Percentiles rank a stretch among this genome's conserved stretches.
These are phyloP conservation scores for Heteromormyrus szaboi DNA, from an alignment of 2,797 vertebrate genomes.

Conservation along the genomic window DNA sequence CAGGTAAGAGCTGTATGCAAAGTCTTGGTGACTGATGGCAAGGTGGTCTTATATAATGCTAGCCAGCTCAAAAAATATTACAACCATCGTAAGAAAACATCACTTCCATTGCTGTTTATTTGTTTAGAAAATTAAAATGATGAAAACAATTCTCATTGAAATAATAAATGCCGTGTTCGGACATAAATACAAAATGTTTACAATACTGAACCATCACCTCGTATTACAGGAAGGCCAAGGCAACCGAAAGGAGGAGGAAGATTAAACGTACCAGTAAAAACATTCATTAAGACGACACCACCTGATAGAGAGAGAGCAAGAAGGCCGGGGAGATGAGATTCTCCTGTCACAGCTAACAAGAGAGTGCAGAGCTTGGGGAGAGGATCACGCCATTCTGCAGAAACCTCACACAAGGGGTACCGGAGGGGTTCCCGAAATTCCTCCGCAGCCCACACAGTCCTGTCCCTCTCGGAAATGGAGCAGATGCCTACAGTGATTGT, in stretches of 20 bases:
- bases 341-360: slow-evolving; percentile 39
- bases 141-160: slow-evolving; percentile 58
- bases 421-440: background rate
- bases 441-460: background rate
- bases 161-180: slow-evolving; percentile 61
- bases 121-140: slow-evolving; percentile 69
- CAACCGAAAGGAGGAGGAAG: slow-evolving; percentile 51
- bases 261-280: slow-evolving; percentile 41
- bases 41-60: background rate
- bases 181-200: slow-evolving; percentile 67
- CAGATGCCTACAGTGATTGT: background rate
- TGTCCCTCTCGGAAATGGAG: background rate
- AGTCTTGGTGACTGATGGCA: background rate
- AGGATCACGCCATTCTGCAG: slow-evolving; percentile 52
- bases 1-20: background rate
- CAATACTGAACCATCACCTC: slow-evolving; percentile 64
- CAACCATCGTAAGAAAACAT: background rate
- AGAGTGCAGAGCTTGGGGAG: slow-evolving; percentile 37
- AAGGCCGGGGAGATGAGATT: slow-evolving; percentile 37
- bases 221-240: slow-evolving; percentile 57
- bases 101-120: slow-evolving; percentile 49
- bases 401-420: slow-evolving; percentile 44
- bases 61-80: background rate
- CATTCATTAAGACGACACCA: slow-evolving; percentile 53
- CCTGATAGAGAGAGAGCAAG: slow-evolving; percentile 49